These are phyloP conservation scores for Lanius collurio DNA, from an alignment of 2,113 vertebrate genomes.

Conservation along the genomic window DNA sequence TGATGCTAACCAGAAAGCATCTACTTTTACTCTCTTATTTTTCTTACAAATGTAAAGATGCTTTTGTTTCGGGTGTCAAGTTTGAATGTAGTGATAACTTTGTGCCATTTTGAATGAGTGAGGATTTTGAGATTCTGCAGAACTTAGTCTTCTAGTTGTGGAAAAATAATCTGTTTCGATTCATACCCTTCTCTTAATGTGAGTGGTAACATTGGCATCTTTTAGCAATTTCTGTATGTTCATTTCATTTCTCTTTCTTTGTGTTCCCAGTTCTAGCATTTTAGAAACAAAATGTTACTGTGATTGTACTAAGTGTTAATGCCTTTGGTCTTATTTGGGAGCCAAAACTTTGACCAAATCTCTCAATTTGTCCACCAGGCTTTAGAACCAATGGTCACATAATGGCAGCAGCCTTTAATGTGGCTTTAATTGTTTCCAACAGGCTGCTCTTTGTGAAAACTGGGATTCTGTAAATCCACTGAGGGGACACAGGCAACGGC, in stretches of 20 bases:
- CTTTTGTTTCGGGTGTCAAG: neutral
- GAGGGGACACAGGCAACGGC: neutral
- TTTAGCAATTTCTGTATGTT: neutral
- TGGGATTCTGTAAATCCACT: neutral
- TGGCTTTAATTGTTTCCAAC: neutral
- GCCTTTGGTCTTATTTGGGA: neutral
- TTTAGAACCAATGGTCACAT: fast-evolving
- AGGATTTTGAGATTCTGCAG: neutral
- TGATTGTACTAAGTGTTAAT: neutral
- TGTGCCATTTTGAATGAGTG: neutral
- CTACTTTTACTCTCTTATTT: neutral
- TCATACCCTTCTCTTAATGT: neutral
- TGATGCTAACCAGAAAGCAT: neutral
- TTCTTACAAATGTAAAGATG: neutral
- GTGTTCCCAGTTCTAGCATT: neutral
- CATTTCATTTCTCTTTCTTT: neutral
- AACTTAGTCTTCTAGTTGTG: neutral
- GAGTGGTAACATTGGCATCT: neutral
- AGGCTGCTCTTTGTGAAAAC: neutral
- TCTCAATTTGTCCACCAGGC: neutral
- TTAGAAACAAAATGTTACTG: neutral
- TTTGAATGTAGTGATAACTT: neutral
- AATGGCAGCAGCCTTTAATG: neutral
- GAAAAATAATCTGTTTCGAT: neutral
- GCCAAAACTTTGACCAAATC: neutral